phyloP scores from a whole-genome alignment of 2,888 invertebrate species.

The Diloba caeruleocephala region DNA sequence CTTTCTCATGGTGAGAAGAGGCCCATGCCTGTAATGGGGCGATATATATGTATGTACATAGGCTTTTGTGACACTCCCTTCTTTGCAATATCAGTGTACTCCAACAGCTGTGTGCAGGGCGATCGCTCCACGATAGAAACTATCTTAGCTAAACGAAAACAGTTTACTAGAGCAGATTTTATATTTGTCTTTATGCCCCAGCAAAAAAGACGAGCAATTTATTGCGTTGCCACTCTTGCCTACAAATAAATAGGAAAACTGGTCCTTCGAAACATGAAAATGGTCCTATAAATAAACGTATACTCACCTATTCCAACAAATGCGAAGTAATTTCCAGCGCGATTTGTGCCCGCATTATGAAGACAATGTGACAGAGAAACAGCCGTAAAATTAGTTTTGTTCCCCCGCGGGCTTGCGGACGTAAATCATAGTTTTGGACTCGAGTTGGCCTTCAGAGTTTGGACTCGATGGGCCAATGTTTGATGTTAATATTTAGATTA shows the following conservation, averaged over 20 bases:
- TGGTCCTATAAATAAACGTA: conserved; percentile 37
- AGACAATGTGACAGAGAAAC: conserved; percentile 49
- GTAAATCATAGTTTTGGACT: conserved; percentile 49
- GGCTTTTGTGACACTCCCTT: too few relatives aligned
- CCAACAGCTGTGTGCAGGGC: too few relatives aligned
- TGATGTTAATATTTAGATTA: conserved; percentile 1
- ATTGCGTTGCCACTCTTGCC: conserved; percentile 29
- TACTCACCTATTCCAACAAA: conserved; percentile 44
- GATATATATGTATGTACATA: too few relatives aligned
- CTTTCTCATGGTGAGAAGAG: too few relatives aligned
- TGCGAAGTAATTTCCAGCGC: conserved; percentile 38
- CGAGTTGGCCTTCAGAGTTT: conserved; percentile 36
- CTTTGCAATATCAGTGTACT: too few relatives aligned
- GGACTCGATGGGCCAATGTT: conserved; percentile 1
- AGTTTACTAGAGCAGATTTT: too few relatives aligned
- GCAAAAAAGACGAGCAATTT: conserved; percentile 25
- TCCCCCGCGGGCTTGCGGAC: conserved; percentile 34
- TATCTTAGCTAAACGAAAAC: too few relatives aligned
- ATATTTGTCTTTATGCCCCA: conserved; percentile 7
- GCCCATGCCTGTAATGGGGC: too few relatives aligned
- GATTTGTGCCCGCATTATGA: conserved; percentile 51
- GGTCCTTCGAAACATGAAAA: neutral
- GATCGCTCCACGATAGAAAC: too few relatives aligned
- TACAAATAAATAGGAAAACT: conserved; percentile 36
- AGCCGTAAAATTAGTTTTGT: conserved; percentile 50